Conservation (phyloP, 2,888 invertebrate genomes). For the Patella depressa region DNA sequence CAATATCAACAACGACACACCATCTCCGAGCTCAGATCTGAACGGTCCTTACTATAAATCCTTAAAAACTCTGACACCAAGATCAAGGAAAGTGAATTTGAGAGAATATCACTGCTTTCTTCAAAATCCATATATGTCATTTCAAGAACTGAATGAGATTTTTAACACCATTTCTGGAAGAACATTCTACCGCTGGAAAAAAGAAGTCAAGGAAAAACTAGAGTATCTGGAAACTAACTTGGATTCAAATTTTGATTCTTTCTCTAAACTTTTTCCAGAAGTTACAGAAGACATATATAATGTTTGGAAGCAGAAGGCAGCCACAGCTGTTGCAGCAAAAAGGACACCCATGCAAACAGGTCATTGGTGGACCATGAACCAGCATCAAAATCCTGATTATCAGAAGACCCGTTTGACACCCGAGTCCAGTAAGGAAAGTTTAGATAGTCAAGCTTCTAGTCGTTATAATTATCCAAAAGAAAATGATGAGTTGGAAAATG, state of each 20-base stretch:
- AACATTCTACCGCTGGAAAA: conserved; percentile 41
- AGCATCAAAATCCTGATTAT: not conserved
- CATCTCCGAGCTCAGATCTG: not conserved
- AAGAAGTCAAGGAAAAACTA: conserved; percentile 37
- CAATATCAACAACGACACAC: not conserved
- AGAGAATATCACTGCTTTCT: conserved; percentile 37
- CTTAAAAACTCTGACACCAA: not conserved
- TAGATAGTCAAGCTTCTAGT: conserved; percentile 1
- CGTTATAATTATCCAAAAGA: not conserved
- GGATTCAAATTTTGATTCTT: conserved; percentile 31
- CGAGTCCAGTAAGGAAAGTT: conserved; percentile 1
- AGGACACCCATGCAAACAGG: not conserved
- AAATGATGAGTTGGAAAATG: not conserved
- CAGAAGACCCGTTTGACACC: not conserved
- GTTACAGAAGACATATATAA: conserved; percentile 35
- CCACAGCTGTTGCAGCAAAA: not conserved
- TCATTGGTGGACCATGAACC: not conserved
- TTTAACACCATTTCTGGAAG: conserved; percentile 32
- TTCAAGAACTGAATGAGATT: conserved; percentile 29
- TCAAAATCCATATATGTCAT: conserved; percentile 41
- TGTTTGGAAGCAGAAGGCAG: conserved; percentile 33
- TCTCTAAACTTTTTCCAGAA: conserved; percentile 36
- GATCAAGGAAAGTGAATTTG: conserved; percentile 29
- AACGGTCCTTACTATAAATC: not conserved
- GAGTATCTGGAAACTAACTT: conserved; percentile 37